A percentile compares a stretch with the other conserved stretches of the same genome.
phyloP scores from a whole-genome alignment of 1,140 invertebrate genomes.

The Phymastichus coffea region DNA sequence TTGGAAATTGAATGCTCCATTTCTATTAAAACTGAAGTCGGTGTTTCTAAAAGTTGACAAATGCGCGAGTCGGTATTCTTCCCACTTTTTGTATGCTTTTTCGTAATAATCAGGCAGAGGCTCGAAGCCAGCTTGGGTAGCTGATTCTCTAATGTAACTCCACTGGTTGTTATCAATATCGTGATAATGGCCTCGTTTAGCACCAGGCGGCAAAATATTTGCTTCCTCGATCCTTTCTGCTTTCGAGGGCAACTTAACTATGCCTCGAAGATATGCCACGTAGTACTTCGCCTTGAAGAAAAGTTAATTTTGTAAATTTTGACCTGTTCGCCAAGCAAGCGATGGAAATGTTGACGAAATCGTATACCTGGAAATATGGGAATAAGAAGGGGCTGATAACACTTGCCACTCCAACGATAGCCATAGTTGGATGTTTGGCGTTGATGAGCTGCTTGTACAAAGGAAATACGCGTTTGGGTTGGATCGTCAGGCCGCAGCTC shows the following conservation, averaged over 20 bases:
- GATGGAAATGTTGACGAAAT: no score
- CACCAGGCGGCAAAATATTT: not conserved
- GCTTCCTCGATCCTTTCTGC: not conserved
- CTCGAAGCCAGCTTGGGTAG: constrained; percentile 37
- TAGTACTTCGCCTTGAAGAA: constrained; percentile 62
- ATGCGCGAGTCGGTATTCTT: no score
- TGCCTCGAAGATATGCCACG: constrained; percentile 57
- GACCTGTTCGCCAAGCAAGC: no score
- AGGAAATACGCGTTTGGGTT: constrained; percentile 66
- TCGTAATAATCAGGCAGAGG: constrained; percentile 41
- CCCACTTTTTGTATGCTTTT: constrained; percentile 35
- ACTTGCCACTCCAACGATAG: constrained; percentile 65
- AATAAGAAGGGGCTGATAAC: constrained; percentile 65
- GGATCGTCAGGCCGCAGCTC: constrained; percentile 60
- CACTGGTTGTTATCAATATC: constrained; percentile 37
- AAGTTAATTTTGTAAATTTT: no score
- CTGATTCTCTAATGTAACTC: constrained; percentile 43
- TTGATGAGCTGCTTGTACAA: constrained; percentile 77
- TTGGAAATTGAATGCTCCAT: no score
- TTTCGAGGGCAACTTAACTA: constrained; percentile 53
- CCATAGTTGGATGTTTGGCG: constrained; percentile 68
- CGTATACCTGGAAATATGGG: constrained; percentile 63
- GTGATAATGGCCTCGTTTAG: constrained; percentile 32
- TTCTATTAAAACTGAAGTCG: no score
- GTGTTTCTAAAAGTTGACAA: no score